Base-by-base conservation (phyloP, 2,797 vertebrate species). In the Scarus forsteni region DNA sequence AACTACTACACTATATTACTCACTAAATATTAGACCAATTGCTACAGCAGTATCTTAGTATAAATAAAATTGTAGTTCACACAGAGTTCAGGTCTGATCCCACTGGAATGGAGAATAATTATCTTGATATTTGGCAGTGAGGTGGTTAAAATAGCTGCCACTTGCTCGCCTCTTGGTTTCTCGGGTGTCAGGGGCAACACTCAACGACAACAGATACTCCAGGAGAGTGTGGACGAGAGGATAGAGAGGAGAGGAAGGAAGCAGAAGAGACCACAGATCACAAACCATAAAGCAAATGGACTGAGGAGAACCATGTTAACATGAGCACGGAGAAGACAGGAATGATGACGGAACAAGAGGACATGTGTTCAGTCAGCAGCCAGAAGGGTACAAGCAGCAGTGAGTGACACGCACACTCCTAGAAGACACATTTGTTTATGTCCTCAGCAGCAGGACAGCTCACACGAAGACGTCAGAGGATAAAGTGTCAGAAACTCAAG, bases 191-290 rank as follows among this genome's bases (percentile, higher is more conserved):
- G 77, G 69, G 81, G 81, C 70, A 88, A 86, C 77, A 40, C 65
- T 74, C 54, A 36, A 73, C 85, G 85, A 88, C 89, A 92, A 88
- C 92, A 80, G 84, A 94, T 89, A 90, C 85, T 69, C 39, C 56
- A 50, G 75, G 72, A 77, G 85, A 39, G 45, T 45, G 64, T 38
- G 53, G 12, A 46, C 43, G 71, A 75, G 60, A 62, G 43, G 67
- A 71, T 43, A 58, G 50, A 53, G 50, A 53, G 63, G 52, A 70
- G 71, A 59, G 68, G 18, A 16, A 35, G 13, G 42, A 55, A 60
- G 44, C 70, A 61, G 56, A 66, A 50, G 67, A 63, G 42, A 46
- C 54, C 13, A 16, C 51, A 10, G 55, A 56, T 27, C 55, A 66
- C 48, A 63, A 81, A 38, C 19, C 3, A 34, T 60, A 50, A 69